These are phyloP conservation scores for Montipora cactus DNA, from an alignment of 64 coral and sea anemone genomes.

Conservation along the genomic window DNA sequence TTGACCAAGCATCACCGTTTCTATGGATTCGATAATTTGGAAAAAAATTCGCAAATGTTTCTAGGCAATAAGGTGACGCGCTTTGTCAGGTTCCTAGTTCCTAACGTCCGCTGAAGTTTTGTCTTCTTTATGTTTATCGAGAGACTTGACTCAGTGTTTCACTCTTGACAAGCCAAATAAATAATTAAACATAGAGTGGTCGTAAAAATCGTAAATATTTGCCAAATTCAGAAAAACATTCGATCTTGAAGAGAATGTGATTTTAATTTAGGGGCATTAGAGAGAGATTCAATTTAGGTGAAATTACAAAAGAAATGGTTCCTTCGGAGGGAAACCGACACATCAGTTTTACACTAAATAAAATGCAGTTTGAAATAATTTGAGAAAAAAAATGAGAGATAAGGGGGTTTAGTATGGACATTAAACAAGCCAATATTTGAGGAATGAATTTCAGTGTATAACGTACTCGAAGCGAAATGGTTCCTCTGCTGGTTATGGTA, in stretches of 20 bases:
- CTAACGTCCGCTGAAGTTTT: not conserved
- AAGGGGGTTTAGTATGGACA: not conserved
- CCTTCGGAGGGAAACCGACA: too few relatives aligned
- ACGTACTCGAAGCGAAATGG: not conserved
- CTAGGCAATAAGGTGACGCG: not conserved
- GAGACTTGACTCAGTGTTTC: slow-evolving; percentile 18
- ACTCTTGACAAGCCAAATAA: slow-evolving; percentile 53
- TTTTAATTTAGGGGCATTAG: not conserved
- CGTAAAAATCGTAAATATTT: not conserved
- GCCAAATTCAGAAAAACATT: not conserved
- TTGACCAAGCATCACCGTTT: slow-evolving; percentile 13
- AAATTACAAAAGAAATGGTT: not conserved
- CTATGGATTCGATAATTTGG: slow-evolving; percentile 10
- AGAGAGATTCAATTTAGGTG: not conserved
- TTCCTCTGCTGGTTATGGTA: too few relatives aligned
- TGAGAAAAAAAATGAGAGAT: too few relatives aligned
- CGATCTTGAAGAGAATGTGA: not conserved
- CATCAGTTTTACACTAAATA: too few relatives aligned
- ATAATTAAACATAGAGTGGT: slow-evolving; percentile 28
- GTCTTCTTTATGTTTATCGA: slow-evolving; percentile 18
- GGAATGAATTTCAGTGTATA: not conserved
- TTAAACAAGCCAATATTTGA: slow-evolving; percentile 3
- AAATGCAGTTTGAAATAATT: too few relatives aligned
- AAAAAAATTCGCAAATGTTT: slow-evolving; percentile 22
- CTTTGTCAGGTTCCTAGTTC: not conserved